phyloP scores from a whole-genome alignment of 2,888 invertebrate genomes.

The Chaetogeoica ovagalla region DNA sequence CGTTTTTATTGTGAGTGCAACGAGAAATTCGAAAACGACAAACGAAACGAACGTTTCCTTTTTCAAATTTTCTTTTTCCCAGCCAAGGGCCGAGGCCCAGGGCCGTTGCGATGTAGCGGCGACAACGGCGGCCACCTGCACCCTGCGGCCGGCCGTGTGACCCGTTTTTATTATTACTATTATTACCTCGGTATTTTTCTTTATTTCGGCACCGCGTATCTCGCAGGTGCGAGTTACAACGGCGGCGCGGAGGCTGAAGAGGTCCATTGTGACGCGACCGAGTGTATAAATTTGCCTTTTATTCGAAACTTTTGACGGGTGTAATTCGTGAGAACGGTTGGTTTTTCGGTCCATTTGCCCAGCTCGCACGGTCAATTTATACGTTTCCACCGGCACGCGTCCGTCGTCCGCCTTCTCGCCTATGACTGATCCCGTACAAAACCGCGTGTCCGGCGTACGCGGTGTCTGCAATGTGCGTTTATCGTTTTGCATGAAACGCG shows the following conservation, averaged over 20 bases:
- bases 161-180: too few species aligned
- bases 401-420: not conserved
- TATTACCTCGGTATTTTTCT: not conserved
- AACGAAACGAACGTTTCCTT: too few species aligned
- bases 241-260: not conserved
- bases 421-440: not conserved
- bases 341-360: slow-evolving; percentile 52
- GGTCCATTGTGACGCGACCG: slow-evolving; percentile 48
- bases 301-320: slow-evolving; percentile 52
- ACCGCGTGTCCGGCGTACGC: not conserved
- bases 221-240: not conserved
- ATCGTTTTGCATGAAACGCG: too few species aligned
- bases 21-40: too few species aligned
- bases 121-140: too few species aligned
- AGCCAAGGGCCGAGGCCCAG: too few species aligned
- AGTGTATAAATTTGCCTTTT: slow-evolving; percentile 52
- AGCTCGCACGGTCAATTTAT: slow-evolving; percentile 45
- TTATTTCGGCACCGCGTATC: not conserved
- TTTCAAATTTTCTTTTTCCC: too few species aligned
- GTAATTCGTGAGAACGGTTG: slow-evolving; percentile 49
- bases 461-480: not conserved
- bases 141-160: too few species aligned
- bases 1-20: too few species aligned
- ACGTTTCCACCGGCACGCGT: slow-evolving; percentile 35
- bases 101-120: too few species aligned